phyloP scores from a whole-genome alignment of 2,888 invertebrate genomes.

The Azorinus chamasolen region DNA sequence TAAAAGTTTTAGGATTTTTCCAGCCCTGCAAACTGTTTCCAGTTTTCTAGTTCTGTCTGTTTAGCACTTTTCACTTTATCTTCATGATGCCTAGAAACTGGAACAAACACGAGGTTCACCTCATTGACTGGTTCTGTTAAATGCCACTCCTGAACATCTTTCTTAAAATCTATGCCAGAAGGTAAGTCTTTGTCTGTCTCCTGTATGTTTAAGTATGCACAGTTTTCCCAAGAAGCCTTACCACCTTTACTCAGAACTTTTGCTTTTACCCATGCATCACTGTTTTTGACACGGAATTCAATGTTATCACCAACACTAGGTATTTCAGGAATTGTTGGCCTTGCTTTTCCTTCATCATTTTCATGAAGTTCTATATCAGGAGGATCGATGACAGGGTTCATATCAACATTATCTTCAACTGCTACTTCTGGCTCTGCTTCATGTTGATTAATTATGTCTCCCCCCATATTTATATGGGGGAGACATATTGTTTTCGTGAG shows the following conservation, averaged over 20 bases:
- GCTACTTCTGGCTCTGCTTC: not conserved
- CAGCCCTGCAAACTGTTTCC: constrained; percentile 37
- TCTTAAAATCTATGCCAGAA: constrained; percentile 33
- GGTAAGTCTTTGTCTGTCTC: constrained; percentile 13
- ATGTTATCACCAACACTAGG: constrained; percentile 32
- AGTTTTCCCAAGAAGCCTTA: constrained; percentile 49
- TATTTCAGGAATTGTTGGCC: not conserved
- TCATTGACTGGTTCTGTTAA: constrained; percentile 8
- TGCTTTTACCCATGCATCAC: constrained; percentile 33
- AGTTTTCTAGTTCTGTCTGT: constrained; percentile 40
- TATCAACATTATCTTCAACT: not conserved
- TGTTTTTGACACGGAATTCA: constrained; percentile 1
- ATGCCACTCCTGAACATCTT: constrained; percentile 35
- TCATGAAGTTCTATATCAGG: not conserved
- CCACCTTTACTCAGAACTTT: constrained; percentile 32
- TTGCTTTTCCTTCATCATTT: not conserved
- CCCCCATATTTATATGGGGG: too few species aligned
- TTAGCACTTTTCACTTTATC: constrained; percentile 29
- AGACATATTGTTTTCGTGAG: too few species aligned
- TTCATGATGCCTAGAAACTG: constrained; percentile 28
- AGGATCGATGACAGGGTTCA: not conserved
- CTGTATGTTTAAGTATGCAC: constrained; percentile 39
- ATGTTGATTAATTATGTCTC: too few species aligned
- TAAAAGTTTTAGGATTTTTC: too few species aligned
- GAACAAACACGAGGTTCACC: constrained; percentile 23